These are phyloP conservation scores for Cryptotermes secundus DNA, from an alignment of 1,140 invertebrate species.

Conservation along the genomic window DNA sequence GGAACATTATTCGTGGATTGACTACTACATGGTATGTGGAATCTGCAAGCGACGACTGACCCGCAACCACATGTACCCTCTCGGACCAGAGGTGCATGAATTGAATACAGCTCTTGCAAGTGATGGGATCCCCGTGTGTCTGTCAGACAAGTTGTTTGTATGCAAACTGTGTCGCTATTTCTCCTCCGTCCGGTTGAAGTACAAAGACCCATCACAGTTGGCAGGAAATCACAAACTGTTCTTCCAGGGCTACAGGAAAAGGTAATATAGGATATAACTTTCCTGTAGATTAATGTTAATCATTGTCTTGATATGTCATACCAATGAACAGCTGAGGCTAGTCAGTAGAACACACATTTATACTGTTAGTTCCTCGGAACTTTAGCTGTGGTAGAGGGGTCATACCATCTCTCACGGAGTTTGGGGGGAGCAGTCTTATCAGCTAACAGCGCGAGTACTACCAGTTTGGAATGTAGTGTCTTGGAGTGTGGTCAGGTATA, in stretches of 20 bases:
- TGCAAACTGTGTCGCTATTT: constrained; percentile 80
- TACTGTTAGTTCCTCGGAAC: too few relatives aligned
- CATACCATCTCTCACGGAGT: too few relatives aligned
- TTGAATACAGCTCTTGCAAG: constrained; percentile 64
- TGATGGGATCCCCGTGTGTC: constrained; percentile 65
- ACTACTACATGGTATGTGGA: constrained; percentile 69
- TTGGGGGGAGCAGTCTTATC: too few relatives aligned
- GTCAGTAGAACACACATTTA: neutral
- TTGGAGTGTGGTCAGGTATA: too few relatives aligned
- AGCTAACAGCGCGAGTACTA: too few relatives aligned
- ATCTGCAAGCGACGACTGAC: constrained; percentile 71
- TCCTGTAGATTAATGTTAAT: neutral
- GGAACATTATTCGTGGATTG: constrained; percentile 56
- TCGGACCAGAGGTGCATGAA: constrained; percentile 60
- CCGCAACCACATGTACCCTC: constrained; percentile 58
- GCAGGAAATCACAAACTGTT: constrained; percentile 57
- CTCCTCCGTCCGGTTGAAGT: constrained; percentile 66
- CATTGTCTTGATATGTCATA: neutral
- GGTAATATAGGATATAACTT: constrained; percentile 47
- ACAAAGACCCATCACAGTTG: constrained; percentile 51
- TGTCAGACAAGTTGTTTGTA: constrained; percentile 62
- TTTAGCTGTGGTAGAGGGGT: too few relatives aligned
- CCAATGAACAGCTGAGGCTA: neutral
- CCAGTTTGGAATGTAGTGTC: too few relatives aligned
- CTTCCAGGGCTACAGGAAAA: constrained; percentile 65